Percentiles rank a stretch among this genome's conserved stretches.
Conservation (phyloP, 1,140 invertebrate genomes). For the Epicauta chinensis region DNA sequence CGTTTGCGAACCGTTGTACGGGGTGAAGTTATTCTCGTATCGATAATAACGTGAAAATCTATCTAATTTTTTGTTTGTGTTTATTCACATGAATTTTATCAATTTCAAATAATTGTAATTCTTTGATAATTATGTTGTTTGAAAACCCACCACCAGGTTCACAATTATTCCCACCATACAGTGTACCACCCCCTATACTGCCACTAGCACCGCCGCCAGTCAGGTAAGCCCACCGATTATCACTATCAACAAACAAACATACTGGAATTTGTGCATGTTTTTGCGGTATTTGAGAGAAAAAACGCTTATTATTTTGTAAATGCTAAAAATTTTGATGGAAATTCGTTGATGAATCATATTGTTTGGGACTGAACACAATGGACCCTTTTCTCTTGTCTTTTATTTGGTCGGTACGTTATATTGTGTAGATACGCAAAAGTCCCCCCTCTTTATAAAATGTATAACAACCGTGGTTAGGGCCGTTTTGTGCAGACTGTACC, state of each 20-base stretch:
- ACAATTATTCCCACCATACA: constrained; percentile 28
- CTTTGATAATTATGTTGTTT: constrained; percentile 26
- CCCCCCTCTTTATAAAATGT: background rate
- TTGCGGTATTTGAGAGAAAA: background rate
- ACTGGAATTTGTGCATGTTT: constrained; percentile 6
- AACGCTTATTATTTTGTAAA: constrained; percentile 4
- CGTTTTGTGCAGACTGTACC: constrained; percentile 13
- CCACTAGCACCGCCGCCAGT: constrained; percentile 21
- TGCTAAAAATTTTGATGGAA: background rate
- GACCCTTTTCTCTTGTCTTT: too few relatives aligned
- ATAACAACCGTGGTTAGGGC: background rate
- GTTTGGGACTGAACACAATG: too few relatives aligned
- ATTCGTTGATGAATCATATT: background rate
- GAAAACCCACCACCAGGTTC: constrained; percentile 23
- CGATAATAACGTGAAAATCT: too few relatives aligned
- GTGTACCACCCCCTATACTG: constrained; percentile 31
- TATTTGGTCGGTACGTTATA: background rate
- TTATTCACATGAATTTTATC: too few relatives aligned
- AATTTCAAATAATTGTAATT: background rate
- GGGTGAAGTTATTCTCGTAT: constrained; percentile 10
- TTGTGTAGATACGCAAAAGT: too few relatives aligned
- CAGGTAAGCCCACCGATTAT: constrained; percentile 22
- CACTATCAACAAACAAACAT: background rate
- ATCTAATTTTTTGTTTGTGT: too few relatives aligned
- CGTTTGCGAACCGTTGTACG: constrained; percentile 5